Conservation (phyloP, 2,797 vertebrate species). For the Lindbergichthys nudifrons region DNA sequence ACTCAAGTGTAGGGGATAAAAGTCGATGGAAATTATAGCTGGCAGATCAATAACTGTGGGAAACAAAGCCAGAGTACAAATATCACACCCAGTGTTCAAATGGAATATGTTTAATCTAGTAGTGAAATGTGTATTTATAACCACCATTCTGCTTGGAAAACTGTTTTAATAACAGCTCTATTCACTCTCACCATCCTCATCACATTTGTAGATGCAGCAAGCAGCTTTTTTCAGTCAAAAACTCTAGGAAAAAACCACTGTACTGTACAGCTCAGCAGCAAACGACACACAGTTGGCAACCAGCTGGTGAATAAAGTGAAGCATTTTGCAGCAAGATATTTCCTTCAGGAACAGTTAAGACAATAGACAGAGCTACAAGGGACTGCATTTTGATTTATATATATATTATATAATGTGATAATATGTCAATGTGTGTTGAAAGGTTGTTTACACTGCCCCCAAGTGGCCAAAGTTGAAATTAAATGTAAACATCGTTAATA, state of each 20-base stretch:
- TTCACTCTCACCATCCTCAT: too few species aligned
- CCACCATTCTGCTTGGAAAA: background rate
- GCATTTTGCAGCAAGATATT: background rate
- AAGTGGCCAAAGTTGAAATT: background rate
- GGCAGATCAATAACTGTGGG: slow-evolving; percentile 70
- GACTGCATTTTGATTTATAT: background rate
- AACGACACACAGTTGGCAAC: background rate
- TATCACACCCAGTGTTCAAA: slow-evolving; percentile 17
- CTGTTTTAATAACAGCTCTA: background rate
- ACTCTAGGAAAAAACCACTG: background rate
- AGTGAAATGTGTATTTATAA: background rate
- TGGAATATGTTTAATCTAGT: background rate
- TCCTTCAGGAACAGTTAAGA: background rate
- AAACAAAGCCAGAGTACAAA: slow-evolving; percentile 45
- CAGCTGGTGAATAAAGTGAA: background rate
- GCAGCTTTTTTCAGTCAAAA: background rate
- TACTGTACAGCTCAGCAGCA: background rate
- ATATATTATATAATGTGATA: background rate
- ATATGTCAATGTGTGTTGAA: slow-evolving; percentile 2
- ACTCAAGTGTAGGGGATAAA: slow-evolving; percentile 42
- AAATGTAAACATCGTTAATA: too few species aligned
- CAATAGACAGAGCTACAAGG: background rate
- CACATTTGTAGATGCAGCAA: background rate
- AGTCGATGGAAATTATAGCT: slow-evolving; percentile 68
- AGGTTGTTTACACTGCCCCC: background rate